Conservation (phyloP, 2,888 invertebrate species). For the Spialia ferax region DNA sequence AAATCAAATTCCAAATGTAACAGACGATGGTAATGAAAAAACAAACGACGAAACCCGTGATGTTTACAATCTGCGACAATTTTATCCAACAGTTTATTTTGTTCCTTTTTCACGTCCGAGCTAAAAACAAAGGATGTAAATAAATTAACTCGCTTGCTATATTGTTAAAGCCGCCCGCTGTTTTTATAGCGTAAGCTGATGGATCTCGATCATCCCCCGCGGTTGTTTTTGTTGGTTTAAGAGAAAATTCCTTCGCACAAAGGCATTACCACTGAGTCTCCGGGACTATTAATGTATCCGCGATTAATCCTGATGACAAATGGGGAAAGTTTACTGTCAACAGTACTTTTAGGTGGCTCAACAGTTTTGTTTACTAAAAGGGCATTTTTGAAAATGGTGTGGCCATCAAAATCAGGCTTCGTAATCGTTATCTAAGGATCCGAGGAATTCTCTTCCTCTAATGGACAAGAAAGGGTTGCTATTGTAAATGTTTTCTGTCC, state of each 20-base stretch:
- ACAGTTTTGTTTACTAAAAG: not conserved
- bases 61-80: not conserved
- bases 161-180: conserved; percentile 27
- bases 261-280: not conserved
- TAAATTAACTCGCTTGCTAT: conserved; percentile 29
- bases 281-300: not conserved
- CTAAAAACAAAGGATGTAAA: conserved; percentile 17
- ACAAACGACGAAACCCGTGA: not conserved
- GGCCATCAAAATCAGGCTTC: not conserved
- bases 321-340: conserved; percentile 1
- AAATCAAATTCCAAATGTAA: not conserved
- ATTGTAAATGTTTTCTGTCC: too few species aligned
- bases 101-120: not conserved
- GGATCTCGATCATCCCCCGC: conserved; percentile 29
- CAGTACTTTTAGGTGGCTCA: not conserved
- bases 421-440: too few species aligned
- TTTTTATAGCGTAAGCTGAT: conserved; percentile 36
- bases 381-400: not conserved
- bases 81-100: not conserved
- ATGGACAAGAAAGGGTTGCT: too few species aligned
- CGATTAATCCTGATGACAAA: conserved; percentile 2
- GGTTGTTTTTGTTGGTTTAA: conserved; percentile 31
- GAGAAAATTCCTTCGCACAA: conserved; percentile 1
- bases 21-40: not conserved
- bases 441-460: too few species aligned